phyloP scores from a whole-genome alignment of 2,797 vertebrate species.

The Mycteria americana region DNA sequence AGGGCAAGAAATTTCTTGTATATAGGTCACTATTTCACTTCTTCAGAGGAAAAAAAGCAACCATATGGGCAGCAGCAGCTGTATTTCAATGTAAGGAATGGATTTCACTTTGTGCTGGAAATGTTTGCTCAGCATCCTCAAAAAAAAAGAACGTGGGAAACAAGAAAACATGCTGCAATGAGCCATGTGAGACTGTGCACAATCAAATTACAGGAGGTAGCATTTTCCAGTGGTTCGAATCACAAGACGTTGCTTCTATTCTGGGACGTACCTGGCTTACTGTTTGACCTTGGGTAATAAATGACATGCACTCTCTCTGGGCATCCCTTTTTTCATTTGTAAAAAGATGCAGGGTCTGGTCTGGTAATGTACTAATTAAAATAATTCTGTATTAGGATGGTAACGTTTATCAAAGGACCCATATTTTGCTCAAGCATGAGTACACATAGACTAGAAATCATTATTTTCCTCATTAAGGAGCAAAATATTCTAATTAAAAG shows the following conservation, averaged over 20 bases:
- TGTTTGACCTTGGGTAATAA: conserved; percentile 54
- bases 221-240: conserved; percentile 27
- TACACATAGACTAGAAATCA: background rate
- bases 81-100: background rate
- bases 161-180: conserved; percentile 40
- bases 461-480: background rate
- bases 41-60: background rate
- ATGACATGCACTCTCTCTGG: background rate
- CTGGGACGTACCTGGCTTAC: conserved; percentile 44
- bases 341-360: background rate
- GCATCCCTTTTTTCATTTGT: background rate
- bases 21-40: conserved; percentile 16
- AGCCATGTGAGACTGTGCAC: conserved; percentile 48
- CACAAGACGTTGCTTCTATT: conserved; percentile 59
- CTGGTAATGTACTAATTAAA: background rate
- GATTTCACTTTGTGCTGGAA: conserved; percentile 10
- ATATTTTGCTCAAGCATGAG: background rate
- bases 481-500: background rate
- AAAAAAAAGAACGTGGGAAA: background rate
- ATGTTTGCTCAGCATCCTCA: background rate
- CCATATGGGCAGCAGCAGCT: background rate
- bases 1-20: background rate
- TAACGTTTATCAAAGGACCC: background rate
- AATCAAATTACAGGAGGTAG: conserved; percentile 63
- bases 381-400: background rate